These are phyloP conservation scores for Leptodactylus fallax DNA, from an alignment of 2,797 vertebrate genomes.

Conservation along the genomic window DNA sequence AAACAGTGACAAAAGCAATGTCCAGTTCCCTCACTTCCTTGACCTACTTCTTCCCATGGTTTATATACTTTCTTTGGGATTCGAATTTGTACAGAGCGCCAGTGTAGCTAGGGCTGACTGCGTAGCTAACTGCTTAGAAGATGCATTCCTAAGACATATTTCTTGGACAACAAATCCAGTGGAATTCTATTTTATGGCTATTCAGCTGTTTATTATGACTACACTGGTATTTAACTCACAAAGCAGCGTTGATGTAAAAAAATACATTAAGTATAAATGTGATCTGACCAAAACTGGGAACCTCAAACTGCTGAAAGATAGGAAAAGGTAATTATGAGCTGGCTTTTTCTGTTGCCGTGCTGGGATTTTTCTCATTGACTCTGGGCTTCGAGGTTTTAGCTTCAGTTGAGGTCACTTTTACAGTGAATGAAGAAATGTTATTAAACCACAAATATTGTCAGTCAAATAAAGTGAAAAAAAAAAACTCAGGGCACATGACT, in stretches of 20 bases:
- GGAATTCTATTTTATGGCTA: conserved; percentile 38
- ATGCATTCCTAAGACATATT: conserved; percentile 20
- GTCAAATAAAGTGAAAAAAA: conserved; percentile 12
- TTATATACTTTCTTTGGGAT: conserved; percentile 1
- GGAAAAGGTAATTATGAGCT: conserved; percentile 31
- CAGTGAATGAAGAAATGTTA: neutral
- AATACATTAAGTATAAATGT: conserved; percentile 19
- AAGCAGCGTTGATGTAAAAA: conserved; percentile 1
- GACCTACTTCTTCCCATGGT: conserved; percentile 13
- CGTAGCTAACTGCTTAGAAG: conserved; percentile 5
- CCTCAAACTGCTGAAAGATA: conserved; percentile 41
- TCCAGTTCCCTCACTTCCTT: neutral
- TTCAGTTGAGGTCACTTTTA: neutral
- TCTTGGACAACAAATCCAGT: conserved; percentile 22
- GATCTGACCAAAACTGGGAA: conserved; percentile 15
- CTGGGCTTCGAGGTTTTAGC: neutral
- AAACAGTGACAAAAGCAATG: neutral
- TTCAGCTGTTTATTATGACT: conserved; percentile 27
- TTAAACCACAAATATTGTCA: conserved; percentile 28
- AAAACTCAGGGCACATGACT: neutral
- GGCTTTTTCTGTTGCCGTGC: conserved; percentile 13
- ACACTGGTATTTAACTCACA: conserved; percentile 22
- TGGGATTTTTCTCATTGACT: neutral
- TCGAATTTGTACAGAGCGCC: neutral
- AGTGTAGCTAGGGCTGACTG: neutral